Conservation (phyloP, 2,113 vertebrate genomes). For the Actinemys pallida region DNA sequence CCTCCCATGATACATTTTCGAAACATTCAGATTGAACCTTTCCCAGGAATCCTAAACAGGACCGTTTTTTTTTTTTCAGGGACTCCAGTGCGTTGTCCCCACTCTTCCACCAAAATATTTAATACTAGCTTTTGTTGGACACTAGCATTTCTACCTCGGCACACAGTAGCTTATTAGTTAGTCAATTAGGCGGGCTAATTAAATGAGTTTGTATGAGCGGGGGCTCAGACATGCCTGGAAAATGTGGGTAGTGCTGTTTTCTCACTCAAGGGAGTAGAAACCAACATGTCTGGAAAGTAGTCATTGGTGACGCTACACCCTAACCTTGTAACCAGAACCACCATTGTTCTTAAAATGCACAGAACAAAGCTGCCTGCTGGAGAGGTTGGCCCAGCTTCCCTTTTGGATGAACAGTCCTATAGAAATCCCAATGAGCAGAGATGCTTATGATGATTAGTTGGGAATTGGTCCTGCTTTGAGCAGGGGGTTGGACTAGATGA, state of each 20-base stretch:
- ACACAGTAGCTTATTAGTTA: neutral
- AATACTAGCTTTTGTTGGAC: neutral
- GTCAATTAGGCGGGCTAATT: neutral
- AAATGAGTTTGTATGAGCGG: neutral
- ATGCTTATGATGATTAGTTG: neutral
- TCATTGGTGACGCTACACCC: neutral
- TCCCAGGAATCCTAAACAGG: neutral
- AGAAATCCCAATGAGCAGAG: neutral
- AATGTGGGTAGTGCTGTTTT: neutral
- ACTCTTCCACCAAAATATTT: neutral
- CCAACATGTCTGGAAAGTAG: neutral
- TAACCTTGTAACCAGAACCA: neutral
- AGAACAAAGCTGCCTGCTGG: neutral
- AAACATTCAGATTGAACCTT: neutral
- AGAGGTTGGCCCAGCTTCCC: neutral
- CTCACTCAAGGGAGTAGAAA: neutral
- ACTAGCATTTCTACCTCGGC: neutral
- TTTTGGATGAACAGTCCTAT: neutral
- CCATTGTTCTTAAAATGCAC: neutral
- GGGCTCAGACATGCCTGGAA: neutral
- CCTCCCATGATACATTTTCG: neutral
- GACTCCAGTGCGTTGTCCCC: neutral
- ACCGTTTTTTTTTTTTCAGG: neutral
- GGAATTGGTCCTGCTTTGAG: too few relatives aligned
- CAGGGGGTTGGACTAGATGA: too few relatives aligned